Evolutionary conservation across 2,113 vertebrate genomes (phyloP).

Genomic region (Erpornis zantholeuca): DNA sequence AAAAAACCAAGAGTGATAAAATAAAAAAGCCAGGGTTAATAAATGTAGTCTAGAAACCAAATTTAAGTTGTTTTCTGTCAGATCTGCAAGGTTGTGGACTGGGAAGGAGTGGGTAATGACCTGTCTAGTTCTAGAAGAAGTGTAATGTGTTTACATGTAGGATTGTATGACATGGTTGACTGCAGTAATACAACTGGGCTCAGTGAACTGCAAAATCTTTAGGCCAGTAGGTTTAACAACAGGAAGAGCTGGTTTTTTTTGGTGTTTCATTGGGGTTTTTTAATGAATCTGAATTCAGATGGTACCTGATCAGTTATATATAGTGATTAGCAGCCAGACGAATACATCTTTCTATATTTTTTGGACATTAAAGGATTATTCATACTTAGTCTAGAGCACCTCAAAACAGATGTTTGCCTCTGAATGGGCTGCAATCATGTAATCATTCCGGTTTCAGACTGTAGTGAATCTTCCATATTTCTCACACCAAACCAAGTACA

Average conservation of each 20-base stretch:
- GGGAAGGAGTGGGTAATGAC: neutral
- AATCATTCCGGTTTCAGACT: neutral
- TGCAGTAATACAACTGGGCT: neutral
- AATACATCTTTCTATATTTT: neutral
- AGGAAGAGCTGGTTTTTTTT: neutral
- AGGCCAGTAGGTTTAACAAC: neutral
- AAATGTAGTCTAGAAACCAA: neutral
- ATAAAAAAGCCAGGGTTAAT: neutral
- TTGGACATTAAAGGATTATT: neutral
- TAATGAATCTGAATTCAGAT: neutral
- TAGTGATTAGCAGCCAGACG: neutral
- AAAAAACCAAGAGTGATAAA: neutral
- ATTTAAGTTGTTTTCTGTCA: neutral
- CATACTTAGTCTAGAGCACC: neutral
- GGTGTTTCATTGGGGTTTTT: fast-evolving
- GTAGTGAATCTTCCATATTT: neutral
- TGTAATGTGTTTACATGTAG: neutral
- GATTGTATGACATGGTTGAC: neutral
- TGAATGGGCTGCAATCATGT: neutral
- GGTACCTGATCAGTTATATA: neutral
- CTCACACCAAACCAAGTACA: neutral
- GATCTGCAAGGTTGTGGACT: neutral
- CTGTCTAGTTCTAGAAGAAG: neutral
- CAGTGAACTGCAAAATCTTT: neutral
- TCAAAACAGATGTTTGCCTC: neutral